Base-by-base conservation (phyloP, 2,113 vertebrate species). In the Circaetus gallicus region DNA sequence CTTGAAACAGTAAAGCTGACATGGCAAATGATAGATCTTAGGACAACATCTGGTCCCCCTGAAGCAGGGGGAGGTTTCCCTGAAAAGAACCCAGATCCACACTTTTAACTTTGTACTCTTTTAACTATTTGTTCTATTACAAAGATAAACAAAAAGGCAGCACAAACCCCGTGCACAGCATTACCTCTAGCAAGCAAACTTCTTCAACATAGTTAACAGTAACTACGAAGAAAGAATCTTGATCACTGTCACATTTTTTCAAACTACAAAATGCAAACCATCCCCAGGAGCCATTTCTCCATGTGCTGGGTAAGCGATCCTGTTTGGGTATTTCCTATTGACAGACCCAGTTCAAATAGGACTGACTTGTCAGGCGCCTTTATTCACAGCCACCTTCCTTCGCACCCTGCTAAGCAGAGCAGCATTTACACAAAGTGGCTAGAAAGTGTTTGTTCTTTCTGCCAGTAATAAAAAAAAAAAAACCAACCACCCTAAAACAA, bases 221-320 rank as follows among this genome's bases (percentile, higher is more conserved):
- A 50, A 50, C 49, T 25, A 50, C 25, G 49, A 50, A 50, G 49
- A 50, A 50, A 50, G 49, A 50, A 25, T 50, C 49, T 50, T 50
- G 49, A 50, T 25, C 49, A 50, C 49, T 25, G 15, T 19, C 53
- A 21, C 7, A 6, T 45, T 83, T 87, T 52, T 62, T 62, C 19
- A 16, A 66, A 47, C 13, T 20, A 7, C 45, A 24, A 28, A 77
- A 49, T 78, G 28, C 34, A 65, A 50, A 32, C 28, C 38, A 11
- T 3, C 19, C 34, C 36, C 38, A 9, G 56, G 58, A 72, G 81
- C 40, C 0, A 0, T 12, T 47, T 22, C 31, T 24, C 16, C 3
- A 0, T 1, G 29, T 1, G 6, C 25, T 0, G 1, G 24, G 49
- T 20, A 13, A 52, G 70, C 1, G 13, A 34, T 22, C 0, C 0